These are phyloP conservation scores for Orycteropus afer DNA, from an alignment of 2,113 vertebrate genomes.

Conservation along the genomic window DNA sequence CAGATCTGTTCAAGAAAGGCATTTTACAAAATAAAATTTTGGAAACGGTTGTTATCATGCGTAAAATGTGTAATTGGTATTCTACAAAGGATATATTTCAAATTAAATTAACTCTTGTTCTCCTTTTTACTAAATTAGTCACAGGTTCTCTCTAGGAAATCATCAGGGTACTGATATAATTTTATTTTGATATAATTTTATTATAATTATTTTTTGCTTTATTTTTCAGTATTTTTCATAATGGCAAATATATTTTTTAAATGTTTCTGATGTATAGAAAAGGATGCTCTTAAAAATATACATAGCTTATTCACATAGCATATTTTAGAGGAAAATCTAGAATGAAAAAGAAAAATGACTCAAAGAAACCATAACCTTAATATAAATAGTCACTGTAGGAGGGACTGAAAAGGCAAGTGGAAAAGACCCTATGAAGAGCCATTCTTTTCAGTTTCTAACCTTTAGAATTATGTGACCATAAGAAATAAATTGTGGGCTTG, in stretches of 20 bases:
- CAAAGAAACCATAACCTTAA: neutral
- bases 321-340: neutral
- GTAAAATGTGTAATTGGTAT: neutral
- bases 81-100: neutral
- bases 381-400: neutral
- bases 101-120: conserved; percentile 14
- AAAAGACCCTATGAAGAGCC: fast-evolving
- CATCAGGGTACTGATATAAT: neutral
- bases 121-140: neutral
- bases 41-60: neutral
- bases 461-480: neutral
- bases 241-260: conserved; percentile 29
- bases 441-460: neutral
- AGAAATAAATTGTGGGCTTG: neutral
- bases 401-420: neutral
- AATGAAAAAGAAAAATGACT: neutral
- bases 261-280: neutral
- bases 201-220: neutral
- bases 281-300: neutral
- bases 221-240: conserved; percentile 32
- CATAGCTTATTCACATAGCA: neutral
- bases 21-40: neutral
- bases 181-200: conserved; percentile 44
- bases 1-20: neutral
- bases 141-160: neutral